A percentile compares a stretch with the other conserved stretches of the same genome.
phyloP scores from a whole-genome alignment of 1,140 invertebrate species.

The Manduca sexta region DNA sequence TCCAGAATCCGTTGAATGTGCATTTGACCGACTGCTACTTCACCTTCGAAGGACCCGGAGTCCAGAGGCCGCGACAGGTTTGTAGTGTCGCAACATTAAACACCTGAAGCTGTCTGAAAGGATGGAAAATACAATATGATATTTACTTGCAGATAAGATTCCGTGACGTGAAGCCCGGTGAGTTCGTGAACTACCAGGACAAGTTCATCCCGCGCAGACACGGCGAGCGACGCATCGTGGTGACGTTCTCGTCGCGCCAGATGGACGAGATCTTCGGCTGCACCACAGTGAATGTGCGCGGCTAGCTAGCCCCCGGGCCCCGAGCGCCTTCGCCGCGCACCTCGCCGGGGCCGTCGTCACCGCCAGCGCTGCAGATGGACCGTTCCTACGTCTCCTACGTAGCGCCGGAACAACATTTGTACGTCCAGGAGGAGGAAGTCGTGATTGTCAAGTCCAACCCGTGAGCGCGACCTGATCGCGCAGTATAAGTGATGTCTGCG shows the following conservation, averaged over 20 bases:
- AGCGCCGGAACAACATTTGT: constrained; percentile 48
- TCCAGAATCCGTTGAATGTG: constrained; percentile 79
- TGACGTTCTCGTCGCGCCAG: constrained; percentile 77
- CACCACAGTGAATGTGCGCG: constrained; percentile 64
- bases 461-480: not conserved
- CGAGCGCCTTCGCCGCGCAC: constrained; percentile 38
- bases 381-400: constrained; percentile 42
- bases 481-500: not conserved
- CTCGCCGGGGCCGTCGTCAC: constrained; percentile 38
- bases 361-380: constrained; percentile 43
- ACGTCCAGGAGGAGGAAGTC: constrained; percentile 55
- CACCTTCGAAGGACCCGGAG: constrained; percentile 80
- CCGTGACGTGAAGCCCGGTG: constrained; percentile 75
- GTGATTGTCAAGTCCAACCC: constrained; percentile 41
- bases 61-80: constrained; percentile 76
- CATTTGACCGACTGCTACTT: constrained; percentile 77
- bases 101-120: not conserved
- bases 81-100: not conserved
- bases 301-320: constrained; percentile 60
- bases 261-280: constrained; percentile 77
- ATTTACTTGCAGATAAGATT: constrained; percentile 56
- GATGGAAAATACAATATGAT: not conserved
- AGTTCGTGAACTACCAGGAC: constrained; percentile 74
- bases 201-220: constrained; percentile 72
- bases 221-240: constrained; percentile 76